Conservation (phyloP, 2,888 invertebrate genomes). For the Geotrupes spiniger region DNA sequence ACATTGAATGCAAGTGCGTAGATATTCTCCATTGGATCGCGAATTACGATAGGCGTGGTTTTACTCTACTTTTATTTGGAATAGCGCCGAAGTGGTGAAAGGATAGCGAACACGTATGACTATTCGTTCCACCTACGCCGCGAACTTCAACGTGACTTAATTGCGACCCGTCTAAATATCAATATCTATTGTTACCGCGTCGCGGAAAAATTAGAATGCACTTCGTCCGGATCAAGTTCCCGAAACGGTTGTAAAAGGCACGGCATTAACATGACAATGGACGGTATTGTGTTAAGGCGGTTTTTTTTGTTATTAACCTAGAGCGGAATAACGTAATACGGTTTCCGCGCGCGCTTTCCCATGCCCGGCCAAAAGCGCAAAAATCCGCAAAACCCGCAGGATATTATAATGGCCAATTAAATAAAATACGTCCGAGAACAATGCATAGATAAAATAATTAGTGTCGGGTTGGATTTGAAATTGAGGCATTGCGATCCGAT, state of each 20-base stretch:
- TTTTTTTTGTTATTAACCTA: too few relatives aligned
- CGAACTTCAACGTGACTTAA: slow-evolving; percentile 12
- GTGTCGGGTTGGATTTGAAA: too few relatives aligned
- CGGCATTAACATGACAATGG: slow-evolving; percentile 11
- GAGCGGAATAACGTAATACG: too few relatives aligned
- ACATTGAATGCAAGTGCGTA: slow-evolving; percentile 21
- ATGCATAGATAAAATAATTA: too few relatives aligned
- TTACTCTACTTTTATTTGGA: slow-evolving; percentile 16
- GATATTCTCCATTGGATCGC: slow-evolving; percentile 20
- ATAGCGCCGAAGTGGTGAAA: slow-evolving; percentile 9
- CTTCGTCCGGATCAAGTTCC: slow-evolving; percentile 9
- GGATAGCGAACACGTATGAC: slow-evolving; percentile 1
- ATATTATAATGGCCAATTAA: too few relatives aligned
- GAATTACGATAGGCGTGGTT: slow-evolving; percentile 23
- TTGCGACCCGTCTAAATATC: slow-evolving; percentile 14
- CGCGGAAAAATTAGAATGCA: neutral
- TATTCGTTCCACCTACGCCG: slow-evolving; percentile 7
- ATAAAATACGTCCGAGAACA: too few relatives aligned
- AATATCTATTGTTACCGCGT: slow-evolving; percentile 10
- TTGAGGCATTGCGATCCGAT: too few relatives aligned
- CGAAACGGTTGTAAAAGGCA: slow-evolving; percentile 15
- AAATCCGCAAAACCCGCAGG: too few relatives aligned
- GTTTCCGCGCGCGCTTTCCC: too few relatives aligned
- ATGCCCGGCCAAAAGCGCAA: too few relatives aligned
- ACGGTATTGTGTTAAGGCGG: slow-evolving; percentile 10